Evolutionary conservation across 2,113 vertebrate species (phyloP), one percentile per base, ranked within the genome.

Genomic region (Willisornis vidua): DNA sequence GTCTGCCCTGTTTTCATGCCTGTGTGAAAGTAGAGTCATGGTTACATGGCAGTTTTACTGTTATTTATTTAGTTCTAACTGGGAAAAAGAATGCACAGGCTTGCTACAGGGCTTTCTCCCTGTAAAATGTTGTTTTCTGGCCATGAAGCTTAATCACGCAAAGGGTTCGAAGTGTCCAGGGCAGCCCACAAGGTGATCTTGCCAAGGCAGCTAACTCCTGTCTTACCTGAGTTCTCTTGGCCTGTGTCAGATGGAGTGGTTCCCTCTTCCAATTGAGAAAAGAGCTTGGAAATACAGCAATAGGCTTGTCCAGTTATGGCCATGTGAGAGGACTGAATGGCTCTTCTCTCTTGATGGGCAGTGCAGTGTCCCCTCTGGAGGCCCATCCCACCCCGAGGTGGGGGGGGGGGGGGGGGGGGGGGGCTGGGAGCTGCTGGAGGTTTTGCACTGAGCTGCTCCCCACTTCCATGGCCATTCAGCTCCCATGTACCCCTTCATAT

Each of bases 401-500:
- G n/a, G n/a, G n/a, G n/a, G n/a, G n/a, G n/a, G n/a, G n/a, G n/a
- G n/a, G n/a, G n/a, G n/a, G 20, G 39, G 12, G 41, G 39, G 37
- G 43, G 77, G 31, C 46, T 18, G 22, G 10, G 1, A 35, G 55
- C 43, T 71, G 15, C 33, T 91, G 39, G 39, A 58, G 19, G 9
- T 33, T 62, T 75, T 72, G 39, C 70, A 43, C 10, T 6, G 29
- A 81, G 24, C 41, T 77, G 37, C 3, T 2, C 1, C 31, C 29
- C 8, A 2, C 11, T 66, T 66, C 49, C 18, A 3, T 3, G 57
- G 23, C 13, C 19, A 2, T 39, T 26, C 59, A 66, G 17, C 22
- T 62, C 4, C 15, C 15, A 2, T 0, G 1, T 10, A 6, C 6
- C 22, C 17, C 80, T 15, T 62, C 0, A 0, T 48, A 16, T 4